Evolutionary conservation across 2,113 vertebrate genomes (phyloP).

Genomic region (Cervus canadensis): DNA sequence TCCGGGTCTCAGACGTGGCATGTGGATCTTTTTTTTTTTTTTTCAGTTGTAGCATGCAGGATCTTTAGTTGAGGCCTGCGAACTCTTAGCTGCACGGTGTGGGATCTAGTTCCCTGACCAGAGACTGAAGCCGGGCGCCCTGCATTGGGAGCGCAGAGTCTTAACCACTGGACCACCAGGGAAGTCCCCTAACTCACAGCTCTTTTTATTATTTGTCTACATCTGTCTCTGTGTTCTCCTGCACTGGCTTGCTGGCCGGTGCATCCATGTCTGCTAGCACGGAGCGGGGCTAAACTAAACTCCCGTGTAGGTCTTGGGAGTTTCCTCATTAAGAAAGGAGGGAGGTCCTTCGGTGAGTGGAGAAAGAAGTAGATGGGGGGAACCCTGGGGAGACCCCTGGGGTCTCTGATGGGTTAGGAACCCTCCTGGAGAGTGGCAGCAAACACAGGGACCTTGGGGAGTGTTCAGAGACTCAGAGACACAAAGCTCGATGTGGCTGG

Average conservation of each 20-base stretch:
- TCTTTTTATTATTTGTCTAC: rapidly evolving
- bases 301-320: not conserved
- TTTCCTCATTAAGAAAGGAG: not conserved
- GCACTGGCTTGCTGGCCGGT: rapidly evolving
- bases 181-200: not conserved
- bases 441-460: not conserved
- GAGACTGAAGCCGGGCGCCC: not conserved
- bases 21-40: not conserved
- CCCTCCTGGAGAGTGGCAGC: not conserved
- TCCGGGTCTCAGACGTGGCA: not conserved
- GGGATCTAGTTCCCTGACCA: not conserved
- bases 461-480: not conserved
- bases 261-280: not conserved
- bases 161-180: not conserved
- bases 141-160: not conserved
- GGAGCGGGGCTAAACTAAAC: rapidly evolving
- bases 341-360: not conserved
- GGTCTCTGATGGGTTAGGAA: not conserved
- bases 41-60: not conserved
- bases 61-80: not conserved
- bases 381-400: rapidly evolving
- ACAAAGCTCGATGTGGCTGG: not conserved
- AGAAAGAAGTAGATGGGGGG: too few species aligned
- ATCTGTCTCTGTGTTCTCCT: not conserved
- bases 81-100: not conserved